Conservation (phyloP, 2,113 vertebrate genomes). For the Chroicocephalus ridibundus region DNA sequence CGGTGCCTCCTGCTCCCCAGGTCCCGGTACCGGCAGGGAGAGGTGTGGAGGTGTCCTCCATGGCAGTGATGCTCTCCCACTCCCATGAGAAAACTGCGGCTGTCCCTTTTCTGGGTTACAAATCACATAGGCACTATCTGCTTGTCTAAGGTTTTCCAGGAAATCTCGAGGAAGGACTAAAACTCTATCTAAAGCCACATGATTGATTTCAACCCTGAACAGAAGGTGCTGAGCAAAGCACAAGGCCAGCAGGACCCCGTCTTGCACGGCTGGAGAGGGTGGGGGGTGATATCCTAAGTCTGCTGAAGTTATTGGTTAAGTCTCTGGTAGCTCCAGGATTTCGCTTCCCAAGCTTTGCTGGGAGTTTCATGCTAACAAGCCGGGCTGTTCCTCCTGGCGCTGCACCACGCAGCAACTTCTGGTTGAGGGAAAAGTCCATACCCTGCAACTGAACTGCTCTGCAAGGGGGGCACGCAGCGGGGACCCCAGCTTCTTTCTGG, state of each 20-base stretch:
- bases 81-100: background rate
- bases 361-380: background rate
- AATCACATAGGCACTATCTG: background rate
- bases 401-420: accelerated
- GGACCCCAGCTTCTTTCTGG: background rate
- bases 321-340: background rate
- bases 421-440: background rate
- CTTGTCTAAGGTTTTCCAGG: background rate
- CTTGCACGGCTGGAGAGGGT: background rate
- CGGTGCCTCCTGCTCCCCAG: accelerated
- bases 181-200: background rate
- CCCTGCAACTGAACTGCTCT: background rate
- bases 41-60: background rate
- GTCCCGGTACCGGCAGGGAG: too few relatives aligned
- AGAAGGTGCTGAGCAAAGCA: background rate
- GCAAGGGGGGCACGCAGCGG: background rate
- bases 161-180: background rate
- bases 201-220: background rate
- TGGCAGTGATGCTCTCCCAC: accelerated
- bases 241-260: background rate
- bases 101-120: background rate
- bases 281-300: background rate
- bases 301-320: background rate
- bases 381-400: background rate
- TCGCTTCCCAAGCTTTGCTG: background rate